Evolutionary conservation across 2,113 vertebrate species (phyloP), one percentile per base, ranked within the genome.

Genomic region (Rhagologus leucostigma): DNA sequence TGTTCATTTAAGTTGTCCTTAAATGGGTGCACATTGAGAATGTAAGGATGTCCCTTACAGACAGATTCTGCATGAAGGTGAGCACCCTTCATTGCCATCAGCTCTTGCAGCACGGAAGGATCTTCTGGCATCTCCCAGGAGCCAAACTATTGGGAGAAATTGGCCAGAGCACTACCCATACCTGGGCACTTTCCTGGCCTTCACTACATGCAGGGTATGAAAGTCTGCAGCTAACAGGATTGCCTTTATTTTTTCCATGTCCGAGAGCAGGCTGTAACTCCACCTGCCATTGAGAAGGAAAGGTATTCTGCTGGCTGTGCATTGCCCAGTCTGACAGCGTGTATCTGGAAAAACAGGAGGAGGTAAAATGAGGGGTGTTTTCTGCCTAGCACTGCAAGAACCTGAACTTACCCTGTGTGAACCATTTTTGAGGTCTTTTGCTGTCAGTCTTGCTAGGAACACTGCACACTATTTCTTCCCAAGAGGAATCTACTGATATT

Each of bases 111-210:
- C 22, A 49, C 24, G 13, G 49, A 13, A 55, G 6, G 57, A 59
- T 19, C 5, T 63, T 29, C 27, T 1, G 3, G 44, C 37, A 37
- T 39, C 27, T 80, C 16, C 8, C 8, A 16, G 74, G 24, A 81
- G 80, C 16, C 50, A 74, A 57, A 46, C 5, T 8, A 3, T 1
- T 39, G 21, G 1, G 15, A 71, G 50, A 75, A 84, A 75, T 22
- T 0, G 2, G 30, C 37, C 16, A 68, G 67, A 30, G 8, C 53
- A 56, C 35, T 7, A 69, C 8, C 0, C 5, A 3, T 23, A 41
- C 16, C n/a, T 44, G 30, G 22, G 22, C 30, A 81, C 26, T 13
- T 68, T 68, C 21, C 42, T 62, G 30, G 30, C 14, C n/a, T 73
- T 42, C 49, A 10, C 6, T 32, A 23, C 27, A 12, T 8, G 17